Evolutionary conservation across 1,140 invertebrate species (phyloP).

Genomic region (Pomacea maculata): DNA sequence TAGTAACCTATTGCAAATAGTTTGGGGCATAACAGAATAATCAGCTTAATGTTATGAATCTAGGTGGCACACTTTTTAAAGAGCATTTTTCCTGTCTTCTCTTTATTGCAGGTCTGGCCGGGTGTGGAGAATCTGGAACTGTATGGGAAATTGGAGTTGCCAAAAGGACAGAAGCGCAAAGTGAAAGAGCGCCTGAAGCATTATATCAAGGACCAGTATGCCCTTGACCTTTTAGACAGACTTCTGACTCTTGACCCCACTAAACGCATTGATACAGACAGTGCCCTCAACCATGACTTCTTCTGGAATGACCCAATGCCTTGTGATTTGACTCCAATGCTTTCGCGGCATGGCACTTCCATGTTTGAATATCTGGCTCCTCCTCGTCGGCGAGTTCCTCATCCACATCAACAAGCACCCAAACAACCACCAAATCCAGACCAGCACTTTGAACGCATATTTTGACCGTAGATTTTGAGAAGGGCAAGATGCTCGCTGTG

Average conservation of each 20-base stretch:
- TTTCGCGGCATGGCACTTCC: conserved; percentile 91
- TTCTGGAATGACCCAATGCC: conserved; percentile 98
- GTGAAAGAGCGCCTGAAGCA: conserved; percentile 89
- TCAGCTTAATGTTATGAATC: too few species aligned
- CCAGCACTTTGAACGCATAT: conserved; percentile 62
- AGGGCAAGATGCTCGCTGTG: too few species aligned
- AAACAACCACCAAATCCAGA: conserved; percentile 49
- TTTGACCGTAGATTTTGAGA: conserved; percentile 31
- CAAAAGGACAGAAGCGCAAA: conserved; percentile 90
- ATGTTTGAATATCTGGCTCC: conserved; percentile 97
- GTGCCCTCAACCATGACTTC: conserved; percentile 96
- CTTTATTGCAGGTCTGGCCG: conserved; percentile 77
- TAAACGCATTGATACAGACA: conserved; percentile 90
- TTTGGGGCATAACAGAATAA: too few species aligned
- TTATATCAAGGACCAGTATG: conserved; percentile 92
- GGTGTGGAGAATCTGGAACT: conserved; percentile 92
- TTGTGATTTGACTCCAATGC: conserved; percentile 86
- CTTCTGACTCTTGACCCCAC: conserved; percentile 90
- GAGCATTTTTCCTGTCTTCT: too few species aligned
- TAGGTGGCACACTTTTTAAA: too few species aligned
- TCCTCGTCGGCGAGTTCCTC: conserved; percentile 66
- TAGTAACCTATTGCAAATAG: too few species aligned
- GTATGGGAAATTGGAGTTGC: conserved; percentile 90
- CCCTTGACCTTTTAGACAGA: conserved; percentile 93
- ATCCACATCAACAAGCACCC: conserved; percentile 31